Conservation (phyloP, 1,140 invertebrate genomes). For the Brachionus calyciflorus region DNA sequence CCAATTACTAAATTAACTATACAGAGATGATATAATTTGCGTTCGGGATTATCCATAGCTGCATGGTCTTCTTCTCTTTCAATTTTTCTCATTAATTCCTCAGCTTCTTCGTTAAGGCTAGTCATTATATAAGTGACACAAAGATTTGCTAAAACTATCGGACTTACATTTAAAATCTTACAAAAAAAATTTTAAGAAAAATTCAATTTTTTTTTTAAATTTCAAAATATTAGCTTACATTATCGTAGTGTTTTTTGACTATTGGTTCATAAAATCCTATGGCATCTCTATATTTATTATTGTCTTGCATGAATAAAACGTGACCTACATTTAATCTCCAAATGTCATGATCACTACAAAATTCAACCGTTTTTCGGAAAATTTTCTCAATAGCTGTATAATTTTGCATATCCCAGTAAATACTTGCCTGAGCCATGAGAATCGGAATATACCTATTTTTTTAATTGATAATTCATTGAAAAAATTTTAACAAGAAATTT, state of each 20-base stretch:
- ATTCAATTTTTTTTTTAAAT: not conserved
- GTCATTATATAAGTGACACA: conserved; percentile 99
- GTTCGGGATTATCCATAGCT: conserved; percentile 85
- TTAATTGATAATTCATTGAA: conserved; percentile 52
- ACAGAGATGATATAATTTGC: conserved; percentile 92
- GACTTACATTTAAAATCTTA: conserved; percentile 84
- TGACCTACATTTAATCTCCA: conserved; percentile 98
- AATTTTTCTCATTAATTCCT: conserved; percentile 96
- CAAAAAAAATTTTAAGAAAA: conserved; percentile 47
- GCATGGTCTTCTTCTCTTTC: conserved; percentile 91
- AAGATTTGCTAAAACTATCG: conserved; percentile 93
- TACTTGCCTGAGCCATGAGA: conserved; percentile 97
- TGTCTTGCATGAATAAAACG: conserved; percentile 97
- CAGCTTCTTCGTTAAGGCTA: conserved; percentile 95
- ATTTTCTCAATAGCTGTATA: conserved; percentile 77
- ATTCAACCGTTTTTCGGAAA: conserved; percentile 86
- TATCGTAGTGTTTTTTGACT: conserved; percentile 91
- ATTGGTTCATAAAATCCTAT: conserved; percentile 97
- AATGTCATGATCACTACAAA: conserved; percentile 91
- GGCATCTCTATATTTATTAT: conserved; percentile 96
- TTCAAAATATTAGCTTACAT: conserved; percentile 64
- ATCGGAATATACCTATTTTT: conserved; percentile 74
- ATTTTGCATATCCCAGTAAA: conserved; percentile 96
- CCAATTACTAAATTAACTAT: conserved; percentile 98
- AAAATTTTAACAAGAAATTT: not conserved